Evolutionary conservation across 2,888 invertebrate species (phyloP).

Genomic region (Tupiocoris notatus): DNA sequence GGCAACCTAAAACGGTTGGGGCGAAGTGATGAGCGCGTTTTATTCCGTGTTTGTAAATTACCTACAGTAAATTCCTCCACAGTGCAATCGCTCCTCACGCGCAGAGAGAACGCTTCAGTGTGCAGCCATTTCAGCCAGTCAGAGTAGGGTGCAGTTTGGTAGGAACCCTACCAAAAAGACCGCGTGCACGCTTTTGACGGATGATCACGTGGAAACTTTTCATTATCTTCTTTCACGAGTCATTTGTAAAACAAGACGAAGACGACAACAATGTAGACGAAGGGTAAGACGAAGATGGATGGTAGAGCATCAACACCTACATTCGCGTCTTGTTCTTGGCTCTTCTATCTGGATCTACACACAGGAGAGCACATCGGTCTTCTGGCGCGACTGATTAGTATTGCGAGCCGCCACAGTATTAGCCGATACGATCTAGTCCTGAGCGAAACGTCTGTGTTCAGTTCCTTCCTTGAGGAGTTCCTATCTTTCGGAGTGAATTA

Average conservation of each 20-base stretch:
- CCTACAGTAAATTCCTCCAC: background rate
- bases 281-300: conserved; percentile 22
- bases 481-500: no score
- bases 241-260: conserved; percentile 35
- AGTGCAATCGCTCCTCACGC: background rate
- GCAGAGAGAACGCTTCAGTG: background rate
- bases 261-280: no score
- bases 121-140: background rate
- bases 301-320: conserved; percentile 26
- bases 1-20: no score
- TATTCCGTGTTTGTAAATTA: conserved; percentile 33
- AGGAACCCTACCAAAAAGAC: background rate
- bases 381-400: background rate
- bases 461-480: no score
- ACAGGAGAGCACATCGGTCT: background rate
- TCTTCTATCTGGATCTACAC: background rate
- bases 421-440: background rate
- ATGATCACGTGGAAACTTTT: conserved; percentile 38
- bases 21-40: conserved; percentile 23
- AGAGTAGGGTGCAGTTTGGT: background rate
- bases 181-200: conserved; percentile 22
- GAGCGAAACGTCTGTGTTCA: background rate
- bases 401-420: background rate
- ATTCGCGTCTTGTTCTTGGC: background rate
- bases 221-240: conserved; percentile 38